Base-by-base conservation (phyloP, 2,113 vertebrate genomes). In the Paradoxurus hermaphroditus region DNA sequence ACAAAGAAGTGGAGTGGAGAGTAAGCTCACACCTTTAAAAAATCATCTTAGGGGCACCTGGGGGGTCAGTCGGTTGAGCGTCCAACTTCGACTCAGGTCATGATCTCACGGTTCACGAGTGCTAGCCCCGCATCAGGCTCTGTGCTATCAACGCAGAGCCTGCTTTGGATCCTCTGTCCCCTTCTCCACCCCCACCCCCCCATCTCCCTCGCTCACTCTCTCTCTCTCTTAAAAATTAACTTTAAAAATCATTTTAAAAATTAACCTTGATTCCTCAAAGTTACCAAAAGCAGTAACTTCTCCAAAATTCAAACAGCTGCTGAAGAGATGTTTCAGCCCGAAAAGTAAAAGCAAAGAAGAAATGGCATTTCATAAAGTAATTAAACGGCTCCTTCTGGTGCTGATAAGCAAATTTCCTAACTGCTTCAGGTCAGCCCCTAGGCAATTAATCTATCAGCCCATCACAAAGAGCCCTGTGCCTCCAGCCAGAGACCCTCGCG, bases 271-370 rank as follows among this genome's bases (percentile, higher is more conserved):
- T 67, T 94, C 56, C 70, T 70, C 89, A 79, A 88, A 96, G 53
- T 96, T 93, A 97, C 51, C 94, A 91, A 94, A 90, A 91, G 84
- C 29, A 94, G 86, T 5, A 91, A 95, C 36, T 84, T 85, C 27
- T 88, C 70, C 53, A 96, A 91, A 96, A 93, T 91, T 91, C 88
- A 93, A 97, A 88, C 68, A 27, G 41, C 27, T 91, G 53, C 81
- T 49, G 21, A 67, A 62, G n/a, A 93, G 29, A 70, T 59, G 23
- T 53, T 90, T 93, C 63, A 87, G 67, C 25, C 82, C 62, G 91
- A 91, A 85, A 96, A 95, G 53, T 93, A 91, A 85, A 96, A 95
- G 53, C 51, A 90, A 96, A 79, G 23, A 91, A 93, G 53, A 90
- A 96, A 92, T 0, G 29, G 25, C 67, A 91, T 70, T 84, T 65